Base-by-base conservation (phyloP, 2,888 invertebrate genomes). In the Catocala fraxini region DNA sequence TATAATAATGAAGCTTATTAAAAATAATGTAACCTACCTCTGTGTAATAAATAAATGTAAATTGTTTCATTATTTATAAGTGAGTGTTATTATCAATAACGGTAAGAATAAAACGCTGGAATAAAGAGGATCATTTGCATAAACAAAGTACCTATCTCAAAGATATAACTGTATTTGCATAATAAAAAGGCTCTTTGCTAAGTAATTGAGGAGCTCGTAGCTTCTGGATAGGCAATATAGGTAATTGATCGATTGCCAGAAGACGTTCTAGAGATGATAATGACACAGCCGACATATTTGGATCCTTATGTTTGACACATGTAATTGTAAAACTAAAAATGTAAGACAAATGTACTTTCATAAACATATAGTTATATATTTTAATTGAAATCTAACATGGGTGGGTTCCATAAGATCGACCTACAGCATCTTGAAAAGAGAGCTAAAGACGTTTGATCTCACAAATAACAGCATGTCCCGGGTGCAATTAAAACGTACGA, bases 401-500 rank as follows among this genome's bases (percentile, higher is more conserved):
- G 35, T 39, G 6, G 35, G 35, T 39, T 7, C 9, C 9, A 6
- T 7, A 39, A 39, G 9, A 39, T 6, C 9, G 35, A 7, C 6
- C 7, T 39, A 7, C 35, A 39, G 35, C 35, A 9, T 0, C 35
- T 39, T 39, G 0, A 39, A 39, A 39, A 7, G 35, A 39, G 35
- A 39, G 9, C 35, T 39, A 6, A 9, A 39, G 6, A 7, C 9
- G 35, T 39, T 39, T 39, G 35, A 39, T 39, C 35, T 39, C 35
- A 7, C 35, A 9, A 6, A 68, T 54, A 63, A 61, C 55, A 56
- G 54, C 59, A 59, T 56, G 55, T 51, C 25, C 13, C 56, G 46
- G 55, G 62, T 65, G 46, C 56, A 58, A 54, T 46, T 35, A 58
- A 51, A 62, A 51, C 61, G 62, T 39, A 6, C 35, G 35, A 39